Conservation (phyloP, 2,888 invertebrate genomes). For the Nephrocerus scutellatus region DNA sequence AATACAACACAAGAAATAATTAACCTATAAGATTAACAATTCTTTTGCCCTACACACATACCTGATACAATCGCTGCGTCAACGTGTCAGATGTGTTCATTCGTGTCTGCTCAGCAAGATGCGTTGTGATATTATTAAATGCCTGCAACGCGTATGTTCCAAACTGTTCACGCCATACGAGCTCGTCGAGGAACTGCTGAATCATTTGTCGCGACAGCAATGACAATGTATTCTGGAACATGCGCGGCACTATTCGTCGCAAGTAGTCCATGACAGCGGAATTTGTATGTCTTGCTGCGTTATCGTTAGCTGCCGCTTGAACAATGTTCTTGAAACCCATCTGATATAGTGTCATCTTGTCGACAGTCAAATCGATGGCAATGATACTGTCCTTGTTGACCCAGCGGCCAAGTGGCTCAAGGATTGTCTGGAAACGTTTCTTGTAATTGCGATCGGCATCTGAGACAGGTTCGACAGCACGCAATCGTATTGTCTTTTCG, state of each 20-base stretch:
- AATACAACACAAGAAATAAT: slow-evolving; percentile 29
- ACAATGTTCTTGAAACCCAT: slow-evolving; percentile 75
- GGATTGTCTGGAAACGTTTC: slow-evolving; percentile 72
- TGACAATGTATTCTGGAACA: slow-evolving; percentile 84
- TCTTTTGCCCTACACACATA: slow-evolving; percentile 28
- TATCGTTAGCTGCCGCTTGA: slow-evolving; percentile 52
- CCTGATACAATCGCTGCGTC: slow-evolving; percentile 60
- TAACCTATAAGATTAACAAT: slow-evolving; percentile 8
- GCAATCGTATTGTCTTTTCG: slow-evolving; percentile 65
- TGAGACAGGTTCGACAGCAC: slow-evolving; percentile 74
- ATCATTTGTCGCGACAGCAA: slow-evolving; percentile 76
- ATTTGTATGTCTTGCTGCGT: slow-evolving; percentile 55
- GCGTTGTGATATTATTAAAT: slow-evolving; percentile 72
- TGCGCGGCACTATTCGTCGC: slow-evolving; percentile 75
- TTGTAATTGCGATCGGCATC: slow-evolving; percentile 74
- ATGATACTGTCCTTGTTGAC: slow-evolving; percentile 71
- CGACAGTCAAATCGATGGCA: slow-evolving; percentile 76
- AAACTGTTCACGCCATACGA: slow-evolving; percentile 83
- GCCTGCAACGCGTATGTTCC: slow-evolving; percentile 70
- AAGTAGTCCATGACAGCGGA: slow-evolving; percentile 82
- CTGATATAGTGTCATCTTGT: slow-evolving; percentile 65
- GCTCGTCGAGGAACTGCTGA: slow-evolving; percentile 83
- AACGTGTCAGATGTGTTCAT: slow-evolving; percentile 58
- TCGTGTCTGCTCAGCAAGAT: slow-evolving; percentile 72
- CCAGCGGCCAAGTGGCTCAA: slow-evolving; percentile 72